Evolutionary conservation across 2,888 invertebrate genomes (phyloP).

Genomic region (Embidobia sp.): DNA sequence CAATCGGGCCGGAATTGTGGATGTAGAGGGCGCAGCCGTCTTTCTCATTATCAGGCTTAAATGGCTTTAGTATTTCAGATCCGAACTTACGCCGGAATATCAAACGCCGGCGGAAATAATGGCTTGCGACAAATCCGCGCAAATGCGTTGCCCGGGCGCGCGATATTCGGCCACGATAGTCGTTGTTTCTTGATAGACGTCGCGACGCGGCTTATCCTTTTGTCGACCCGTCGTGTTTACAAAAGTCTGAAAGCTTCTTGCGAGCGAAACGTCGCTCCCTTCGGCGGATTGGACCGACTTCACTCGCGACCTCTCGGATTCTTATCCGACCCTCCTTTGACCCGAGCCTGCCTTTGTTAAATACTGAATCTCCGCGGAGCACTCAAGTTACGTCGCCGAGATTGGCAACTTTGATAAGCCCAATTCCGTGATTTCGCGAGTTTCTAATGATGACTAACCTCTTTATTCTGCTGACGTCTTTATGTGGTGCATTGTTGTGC

Average conservation of each 20-base stretch:
- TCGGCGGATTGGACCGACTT: slow-evolving; percentile 5
- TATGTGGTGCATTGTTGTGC: neutral
- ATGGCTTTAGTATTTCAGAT: slow-evolving; percentile 23
- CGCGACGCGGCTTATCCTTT: slow-evolving; percentile 32
- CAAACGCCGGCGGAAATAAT: slow-evolving; percentile 30
- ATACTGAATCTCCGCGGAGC: slow-evolving; percentile 42
- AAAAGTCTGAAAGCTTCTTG: slow-evolving; percentile 53
- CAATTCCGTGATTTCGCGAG: slow-evolving; percentile 46
- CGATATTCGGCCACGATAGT: slow-evolving; percentile 41
- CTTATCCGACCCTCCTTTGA: slow-evolving; percentile 57
- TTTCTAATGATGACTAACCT: slow-evolving; percentile 40
- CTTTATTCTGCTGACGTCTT: slow-evolving; percentile 22
- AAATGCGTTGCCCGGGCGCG: slow-evolving; percentile 28
- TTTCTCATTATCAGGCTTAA: slow-evolving; percentile 62
- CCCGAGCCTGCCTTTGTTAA: slow-evolving; percentile 53
- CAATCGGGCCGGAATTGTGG: slow-evolving; percentile 69
- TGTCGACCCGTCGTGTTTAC: slow-evolving; percentile 45
- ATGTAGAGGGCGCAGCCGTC: slow-evolving; percentile 53
- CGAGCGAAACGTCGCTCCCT: slow-evolving; percentile 21
- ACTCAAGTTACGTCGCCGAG: slow-evolving; percentile 37
- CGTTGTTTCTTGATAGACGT: slow-evolving; percentile 52
- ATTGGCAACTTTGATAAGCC: slow-evolving; percentile 44
- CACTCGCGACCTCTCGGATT: slow-evolving; percentile 39
- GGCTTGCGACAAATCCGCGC: slow-evolving; percentile 36
- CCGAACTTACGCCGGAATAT: slow-evolving; percentile 30